Evolutionary conservation across 64 coral and sea anemone genomes (phyloP).

Genomic region (Hydrozoanthus tunicans): DNA sequence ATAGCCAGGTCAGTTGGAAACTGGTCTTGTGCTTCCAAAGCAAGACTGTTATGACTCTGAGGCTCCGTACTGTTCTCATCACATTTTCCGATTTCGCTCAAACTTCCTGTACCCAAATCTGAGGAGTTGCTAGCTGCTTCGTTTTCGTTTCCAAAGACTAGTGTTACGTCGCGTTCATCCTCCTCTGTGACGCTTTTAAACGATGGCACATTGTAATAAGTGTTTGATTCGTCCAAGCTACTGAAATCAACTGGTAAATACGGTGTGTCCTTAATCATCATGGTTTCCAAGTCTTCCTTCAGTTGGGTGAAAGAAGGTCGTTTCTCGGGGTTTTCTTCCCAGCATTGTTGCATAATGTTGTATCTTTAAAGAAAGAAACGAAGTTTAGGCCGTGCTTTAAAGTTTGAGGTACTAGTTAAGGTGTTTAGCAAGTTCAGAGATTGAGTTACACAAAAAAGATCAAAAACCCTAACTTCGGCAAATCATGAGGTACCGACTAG

Average conservation of each 20-base stretch:
- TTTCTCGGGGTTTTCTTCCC: slow-evolving; percentile 16
- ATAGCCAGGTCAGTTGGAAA: slow-evolving; percentile 32
- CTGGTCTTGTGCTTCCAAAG: slow-evolving; percentile 4
- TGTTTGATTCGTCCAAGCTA: slow-evolving; percentile 21
- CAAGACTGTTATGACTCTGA: background rate
- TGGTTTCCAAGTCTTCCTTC: slow-evolving; percentile 25
- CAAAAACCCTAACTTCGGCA: no score
- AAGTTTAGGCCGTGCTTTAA: background rate
- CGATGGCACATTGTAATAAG: slow-evolving; percentile 48
- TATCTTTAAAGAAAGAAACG: slow-evolving; percentile 1
- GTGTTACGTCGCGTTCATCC: slow-evolving; percentile 3
- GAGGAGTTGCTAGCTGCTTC: background rate
- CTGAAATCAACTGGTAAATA: slow-evolving; percentile 43
- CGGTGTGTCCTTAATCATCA: slow-evolving; percentile 46
- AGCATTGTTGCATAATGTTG: slow-evolving; percentile 26
- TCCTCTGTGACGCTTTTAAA: slow-evolving; percentile 41
- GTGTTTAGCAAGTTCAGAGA: no score
- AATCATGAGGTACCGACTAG: no score
- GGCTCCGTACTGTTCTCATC: background rate
- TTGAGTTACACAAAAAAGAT: no score
- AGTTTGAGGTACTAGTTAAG: background rate
- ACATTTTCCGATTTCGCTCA: background rate
- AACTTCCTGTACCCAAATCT: slow-evolving; percentile 44
- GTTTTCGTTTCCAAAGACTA: background rate
- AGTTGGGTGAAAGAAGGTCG: slow-evolving; percentile 30